A percentile compares a stretch with the other conserved stretches of the same genome.
Conservation (phyloP, 2,888 invertebrate species). For the Dicycla oo region DNA sequence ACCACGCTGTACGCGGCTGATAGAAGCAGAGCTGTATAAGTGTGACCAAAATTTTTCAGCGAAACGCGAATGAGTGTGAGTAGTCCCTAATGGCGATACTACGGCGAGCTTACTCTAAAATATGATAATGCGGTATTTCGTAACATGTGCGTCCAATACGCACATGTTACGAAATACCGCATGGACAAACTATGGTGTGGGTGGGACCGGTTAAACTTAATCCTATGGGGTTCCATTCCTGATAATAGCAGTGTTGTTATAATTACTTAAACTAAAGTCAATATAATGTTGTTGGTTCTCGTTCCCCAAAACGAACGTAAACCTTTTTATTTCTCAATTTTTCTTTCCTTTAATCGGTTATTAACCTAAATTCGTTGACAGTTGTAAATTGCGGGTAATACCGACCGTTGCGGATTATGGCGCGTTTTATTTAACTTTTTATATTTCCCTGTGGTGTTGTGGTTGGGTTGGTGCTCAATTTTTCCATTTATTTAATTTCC, state of each 20-base stretch:
- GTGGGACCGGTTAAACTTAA: not conserved
- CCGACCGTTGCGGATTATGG: conserved; percentile 30
- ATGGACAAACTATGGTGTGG: not conserved
- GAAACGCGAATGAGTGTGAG: too few species aligned
- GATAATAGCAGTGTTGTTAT: not conserved
- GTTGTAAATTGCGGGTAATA: conserved; percentile 23
- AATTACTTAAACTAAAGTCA: not conserved
- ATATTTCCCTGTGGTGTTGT: conserved; percentile 40
- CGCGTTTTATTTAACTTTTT: conserved; percentile 47
- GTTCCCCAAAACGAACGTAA: not conserved
- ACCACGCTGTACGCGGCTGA: too few species aligned
- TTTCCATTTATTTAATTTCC: conserved; percentile 26
- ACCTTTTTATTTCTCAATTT: conserved; percentile 24
- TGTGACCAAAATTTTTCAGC: too few species aligned
- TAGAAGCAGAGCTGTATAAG: too few species aligned
- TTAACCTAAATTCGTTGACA: conserved; percentile 38
- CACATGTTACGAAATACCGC: conserved; percentile 8
- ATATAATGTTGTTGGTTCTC: conserved; percentile 2
- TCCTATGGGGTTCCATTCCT: not conserved
- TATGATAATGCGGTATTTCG: conserved; percentile 39
- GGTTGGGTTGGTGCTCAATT: conserved; percentile 18
- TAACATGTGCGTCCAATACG: too few species aligned
- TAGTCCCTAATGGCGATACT: not conserved
- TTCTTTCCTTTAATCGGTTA: conserved; percentile 21
- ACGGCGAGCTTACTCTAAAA: conserved; percentile 11